Percentiles rank a stretch among this genome's conserved stretches.
phyloP scores from a whole-genome alignment of 2,113 vertebrate species.

The Parus major region DNA sequence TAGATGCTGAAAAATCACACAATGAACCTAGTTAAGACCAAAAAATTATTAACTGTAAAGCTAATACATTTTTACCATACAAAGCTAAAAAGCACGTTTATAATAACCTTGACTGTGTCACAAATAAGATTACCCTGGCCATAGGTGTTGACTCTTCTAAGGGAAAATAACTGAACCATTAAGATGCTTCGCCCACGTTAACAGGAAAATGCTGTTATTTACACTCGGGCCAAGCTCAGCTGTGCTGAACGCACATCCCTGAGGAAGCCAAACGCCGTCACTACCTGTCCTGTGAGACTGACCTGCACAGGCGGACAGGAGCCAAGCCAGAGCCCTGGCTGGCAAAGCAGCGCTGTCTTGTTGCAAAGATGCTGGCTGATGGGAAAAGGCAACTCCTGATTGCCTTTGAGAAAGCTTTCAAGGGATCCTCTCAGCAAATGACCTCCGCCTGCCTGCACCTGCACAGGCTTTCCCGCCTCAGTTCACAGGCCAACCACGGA shows the following conservation, averaged over 20 bases:
- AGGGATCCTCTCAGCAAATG: neutral
- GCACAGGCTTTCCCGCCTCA: neutral
- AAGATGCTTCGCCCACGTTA: rapidly evolving
- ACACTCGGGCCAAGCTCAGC: neutral
- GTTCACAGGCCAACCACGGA: neutral
- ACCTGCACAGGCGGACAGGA: neutral
- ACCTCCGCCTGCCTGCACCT: neutral
- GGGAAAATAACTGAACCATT: neutral
- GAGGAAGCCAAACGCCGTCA: neutral
- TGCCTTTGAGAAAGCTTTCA: neutral
- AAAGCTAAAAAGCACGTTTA: neutral
- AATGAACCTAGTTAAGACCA: neutral
- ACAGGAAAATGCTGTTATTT: neutral
- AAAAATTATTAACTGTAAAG: neutral
- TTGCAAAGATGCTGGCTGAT: rapidly evolving
- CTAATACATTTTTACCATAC: neutral
- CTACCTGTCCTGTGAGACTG: too few relatives aligned
- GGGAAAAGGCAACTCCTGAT: neutral
- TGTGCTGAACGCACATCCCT: rapidly evolving
- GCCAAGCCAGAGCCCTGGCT: neutral
- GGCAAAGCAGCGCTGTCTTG: rapidly evolving
- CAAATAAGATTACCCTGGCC: neutral
- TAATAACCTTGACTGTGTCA: neutral
- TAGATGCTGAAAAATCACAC: neutral
- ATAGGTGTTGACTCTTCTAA: neutral